phyloP scores from a whole-genome alignment of 2,888 invertebrate species.

The Ophion slaviceki region DNA sequence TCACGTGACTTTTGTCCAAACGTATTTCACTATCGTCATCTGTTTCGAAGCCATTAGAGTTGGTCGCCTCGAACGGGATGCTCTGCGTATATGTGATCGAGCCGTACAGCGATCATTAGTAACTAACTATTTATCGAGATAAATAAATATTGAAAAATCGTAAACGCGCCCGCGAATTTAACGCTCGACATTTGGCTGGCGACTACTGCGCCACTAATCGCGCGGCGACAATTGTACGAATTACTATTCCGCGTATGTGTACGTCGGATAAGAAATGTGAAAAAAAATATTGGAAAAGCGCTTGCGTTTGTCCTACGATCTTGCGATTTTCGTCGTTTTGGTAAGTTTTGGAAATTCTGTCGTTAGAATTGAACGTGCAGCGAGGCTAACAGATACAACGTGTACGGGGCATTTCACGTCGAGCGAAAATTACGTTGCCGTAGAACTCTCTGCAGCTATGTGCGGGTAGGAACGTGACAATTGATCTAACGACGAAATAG shows the following conservation, averaged over 20 bases:
- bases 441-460: neutral
- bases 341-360: neutral
- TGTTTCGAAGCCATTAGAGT: neutral
- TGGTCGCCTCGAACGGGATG: neutral
- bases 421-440: neutral
- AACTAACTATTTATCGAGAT: slow-evolving; percentile 1
- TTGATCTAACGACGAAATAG: neutral
- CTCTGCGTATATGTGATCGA: neutral
- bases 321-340: neutral
- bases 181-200: slow-evolving; percentile 1
- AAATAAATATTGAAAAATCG: neutral
- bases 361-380: neutral
- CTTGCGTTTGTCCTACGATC: neutral
- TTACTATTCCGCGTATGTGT: slow-evolving; percentile 1
- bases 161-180: neutral
- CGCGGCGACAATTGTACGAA: slow-evolving; percentile 24
- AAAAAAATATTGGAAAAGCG: slow-evolving; percentile 1
- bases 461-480: too few species aligned
- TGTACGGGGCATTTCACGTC: slow-evolving; percentile 22
- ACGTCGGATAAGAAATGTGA: neutral
- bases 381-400: neutral
- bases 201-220: slow-evolving; percentile 18
- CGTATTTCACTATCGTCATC: neutral
- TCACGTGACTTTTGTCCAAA: neutral
- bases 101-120: neutral